Conservation (phyloP, 2,113 vertebrate genomes). For the Hylia prasina region DNA sequence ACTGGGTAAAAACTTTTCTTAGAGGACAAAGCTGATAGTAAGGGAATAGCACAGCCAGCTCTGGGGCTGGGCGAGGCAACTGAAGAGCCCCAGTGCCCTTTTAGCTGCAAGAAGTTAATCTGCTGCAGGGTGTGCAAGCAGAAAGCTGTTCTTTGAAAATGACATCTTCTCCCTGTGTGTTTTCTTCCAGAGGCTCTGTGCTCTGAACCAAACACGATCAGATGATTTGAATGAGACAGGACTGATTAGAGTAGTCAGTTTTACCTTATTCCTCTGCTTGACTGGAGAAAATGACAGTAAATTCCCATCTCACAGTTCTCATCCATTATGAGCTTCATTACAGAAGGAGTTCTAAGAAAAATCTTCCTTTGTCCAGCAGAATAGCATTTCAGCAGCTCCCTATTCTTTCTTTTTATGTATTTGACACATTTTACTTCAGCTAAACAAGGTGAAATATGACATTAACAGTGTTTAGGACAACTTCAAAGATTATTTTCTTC, state of each 20-base stretch:
- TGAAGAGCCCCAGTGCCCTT: neutral
- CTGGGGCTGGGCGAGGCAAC: neutral
- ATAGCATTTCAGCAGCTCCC: neutral
- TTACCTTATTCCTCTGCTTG: neutral
- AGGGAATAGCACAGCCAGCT: neutral
- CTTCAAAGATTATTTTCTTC: neutral
- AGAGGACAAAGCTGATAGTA: neutral
- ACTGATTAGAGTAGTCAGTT: neutral
- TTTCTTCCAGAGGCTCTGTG: neutral
- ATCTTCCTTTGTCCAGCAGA: neutral
- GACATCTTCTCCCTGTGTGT: neutral
- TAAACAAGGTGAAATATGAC: neutral
- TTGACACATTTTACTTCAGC: neutral
- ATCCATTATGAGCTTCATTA: neutral
- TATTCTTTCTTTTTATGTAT: neutral
- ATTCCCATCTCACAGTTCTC: neutral
- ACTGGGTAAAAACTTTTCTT: neutral
- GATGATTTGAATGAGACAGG: neutral
- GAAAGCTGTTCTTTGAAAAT: neutral
- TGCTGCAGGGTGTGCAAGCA: neutral
- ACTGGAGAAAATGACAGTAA: neutral
- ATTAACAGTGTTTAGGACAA: neutral
- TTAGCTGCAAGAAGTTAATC: neutral
- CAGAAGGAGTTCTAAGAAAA: neutral
- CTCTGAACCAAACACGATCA: neutral